Percentiles rank a stretch among this genome's conserved stretches.
These are phyloP conservation scores for Microcebus murinus DNA, from an alignment of 2,113 vertebrate genomes.

Conservation along the genomic window DNA sequence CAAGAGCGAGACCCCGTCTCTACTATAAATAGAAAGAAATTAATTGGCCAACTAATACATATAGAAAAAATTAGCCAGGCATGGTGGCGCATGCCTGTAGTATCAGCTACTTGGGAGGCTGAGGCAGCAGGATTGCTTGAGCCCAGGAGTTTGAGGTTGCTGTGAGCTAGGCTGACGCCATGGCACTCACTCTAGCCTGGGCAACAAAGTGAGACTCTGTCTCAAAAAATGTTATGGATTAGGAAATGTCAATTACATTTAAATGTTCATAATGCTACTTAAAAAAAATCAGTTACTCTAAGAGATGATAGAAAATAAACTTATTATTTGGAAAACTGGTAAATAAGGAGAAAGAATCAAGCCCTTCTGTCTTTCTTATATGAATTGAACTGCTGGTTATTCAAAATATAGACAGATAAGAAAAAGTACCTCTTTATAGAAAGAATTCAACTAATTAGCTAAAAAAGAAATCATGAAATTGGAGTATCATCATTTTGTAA, in stretches of 20 bases:
- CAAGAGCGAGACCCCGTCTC: too few species aligned
- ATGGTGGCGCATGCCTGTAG: too few species aligned
- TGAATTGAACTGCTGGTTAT: not conserved
- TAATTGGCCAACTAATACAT: too few species aligned
- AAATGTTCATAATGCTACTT: not conserved
- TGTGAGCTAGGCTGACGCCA: too few species aligned
- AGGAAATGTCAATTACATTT: not conserved
- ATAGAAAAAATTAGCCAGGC: too few species aligned
- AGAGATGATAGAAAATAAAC: not conserved
- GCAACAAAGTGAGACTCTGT: too few species aligned
- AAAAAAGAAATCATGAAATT: not conserved
- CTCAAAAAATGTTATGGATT: not conserved
- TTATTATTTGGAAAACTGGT: not conserved
- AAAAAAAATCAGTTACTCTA: not conserved
- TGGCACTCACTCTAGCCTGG: too few species aligned
- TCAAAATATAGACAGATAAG: not conserved
- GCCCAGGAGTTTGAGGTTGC: too few species aligned
- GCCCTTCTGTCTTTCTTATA: not conserved
- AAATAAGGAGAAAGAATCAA: not conserved
- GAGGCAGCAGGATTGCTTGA: too few species aligned
- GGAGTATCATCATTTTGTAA: not conserved
- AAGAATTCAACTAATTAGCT: not conserved
- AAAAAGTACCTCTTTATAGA: not conserved
- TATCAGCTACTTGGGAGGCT: too few species aligned
- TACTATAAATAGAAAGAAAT: too few species aligned